Evolutionary conservation across 2,888 invertebrate species (phyloP), one percentile per base, ranked within the genome.

Genomic region (Chesias legatella): DNA sequence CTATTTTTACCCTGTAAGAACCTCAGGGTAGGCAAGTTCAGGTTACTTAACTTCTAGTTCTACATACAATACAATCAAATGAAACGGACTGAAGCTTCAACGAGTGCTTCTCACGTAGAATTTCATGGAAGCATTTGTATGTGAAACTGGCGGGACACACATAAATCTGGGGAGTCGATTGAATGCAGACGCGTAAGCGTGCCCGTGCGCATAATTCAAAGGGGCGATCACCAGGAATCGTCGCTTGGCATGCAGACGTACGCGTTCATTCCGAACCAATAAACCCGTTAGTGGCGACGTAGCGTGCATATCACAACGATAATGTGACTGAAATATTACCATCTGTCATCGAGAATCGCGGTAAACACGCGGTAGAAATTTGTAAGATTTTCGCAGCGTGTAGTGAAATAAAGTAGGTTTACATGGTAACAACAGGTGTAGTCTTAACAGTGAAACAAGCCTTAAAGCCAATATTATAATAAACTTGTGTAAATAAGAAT

Each of bases 161-260:
- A 82, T 81, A 81, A 84, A 80, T 84, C 77, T 79, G 59, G 62
- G 47, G 60, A 67, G 70, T 70, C 73, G 75, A 83, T 79, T 79
- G 79, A 84, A 81, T 72, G 64, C 80, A 79, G 78, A 79, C 77
- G 75, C 66, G 71, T 74, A 74, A 76, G 79, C 74, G 79, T 80
- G 81, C 78, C 66, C 71, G 63, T 68, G 76, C 82, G 83, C 84
- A 86, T 86, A 85, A 82, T 83, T 84, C 80, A 82, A 80, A 77
- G 75, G 79, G 78, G 77, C 84, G 81, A 82, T 80, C 80, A 83
- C 83, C 82, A 82, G 79, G 81, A 81, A 82, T 78, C 73, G 71
- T 58, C 72, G 68, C 61, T 85, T 85, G 77, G 78, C 82, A 86
- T 84, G 84, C 85, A 85, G 85, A 84, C 85, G 69, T 60, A 54